phyloP scores from a whole-genome alignment of 2,888 invertebrate species.

The Drosophila quinaria region DNA sequence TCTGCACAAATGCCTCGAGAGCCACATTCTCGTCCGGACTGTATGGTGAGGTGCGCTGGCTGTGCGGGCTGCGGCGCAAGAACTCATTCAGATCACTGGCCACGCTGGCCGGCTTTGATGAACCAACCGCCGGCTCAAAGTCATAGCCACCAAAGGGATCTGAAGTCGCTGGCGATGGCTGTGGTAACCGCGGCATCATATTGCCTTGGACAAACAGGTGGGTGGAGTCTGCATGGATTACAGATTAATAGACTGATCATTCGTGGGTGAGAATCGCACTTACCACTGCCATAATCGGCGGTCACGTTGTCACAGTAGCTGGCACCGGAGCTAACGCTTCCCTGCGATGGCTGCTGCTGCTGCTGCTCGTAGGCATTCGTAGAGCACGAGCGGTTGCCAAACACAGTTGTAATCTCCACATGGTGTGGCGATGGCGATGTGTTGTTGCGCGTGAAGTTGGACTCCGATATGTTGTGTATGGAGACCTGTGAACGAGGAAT shows the following conservation, averaged over 20 bases:
- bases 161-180: constrained; percentile 89
- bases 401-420: constrained; percentile 85
- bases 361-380: constrained; percentile 77
- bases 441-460: constrained; percentile 84
- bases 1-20: constrained; percentile 84
- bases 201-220: constrained; percentile 94
- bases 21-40: constrained; percentile 79
- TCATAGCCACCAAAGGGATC: constrained; percentile 95
- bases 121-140: constrained; percentile 90
- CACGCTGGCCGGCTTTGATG: constrained; percentile 86
- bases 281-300: constrained; percentile 78
- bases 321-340: constrained; percentile 57
- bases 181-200: constrained; percentile 87
- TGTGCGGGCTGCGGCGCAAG: constrained; percentile 84
- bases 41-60: constrained; percentile 84
- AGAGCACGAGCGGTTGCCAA: constrained; percentile 73
- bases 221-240: constrained; percentile 68
- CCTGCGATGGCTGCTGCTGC: constrained; percentile 48
- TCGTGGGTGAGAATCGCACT: not conserved
- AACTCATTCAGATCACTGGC: constrained; percentile 92
- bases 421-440: constrained; percentile 84
- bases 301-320: constrained; percentile 77
- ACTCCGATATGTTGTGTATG: constrained; percentile 85
- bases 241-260: not conserved
- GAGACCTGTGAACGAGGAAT: constrained; percentile 79